phyloP scores from a whole-genome alignment of 1,140 invertebrate species.

The Achatina immaculata region DNA sequence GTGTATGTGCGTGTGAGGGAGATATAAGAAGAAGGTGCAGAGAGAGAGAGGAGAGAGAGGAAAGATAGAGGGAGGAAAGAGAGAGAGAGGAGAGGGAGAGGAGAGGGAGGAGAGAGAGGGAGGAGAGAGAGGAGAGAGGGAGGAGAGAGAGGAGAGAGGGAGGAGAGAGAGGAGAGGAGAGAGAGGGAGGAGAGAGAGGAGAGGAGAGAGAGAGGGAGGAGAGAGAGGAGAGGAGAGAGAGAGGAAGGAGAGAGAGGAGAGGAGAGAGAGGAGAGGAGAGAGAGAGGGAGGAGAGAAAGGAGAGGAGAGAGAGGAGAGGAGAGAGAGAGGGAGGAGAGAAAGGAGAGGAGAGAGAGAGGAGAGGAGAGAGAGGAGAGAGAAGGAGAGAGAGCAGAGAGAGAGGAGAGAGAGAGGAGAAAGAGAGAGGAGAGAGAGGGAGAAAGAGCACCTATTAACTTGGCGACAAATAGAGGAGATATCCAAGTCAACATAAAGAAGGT shows the following conservation, averaged over 20 bases:
- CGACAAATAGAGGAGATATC: no score
- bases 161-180: slow-evolving; percentile 21
- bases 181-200: slow-evolving; percentile 31
- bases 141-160: not conserved
- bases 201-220: slow-evolving; percentile 12
- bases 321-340: slow-evolving; percentile 10
- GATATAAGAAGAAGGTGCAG: not conserved
- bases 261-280: not conserved
- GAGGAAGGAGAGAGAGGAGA: not conserved
- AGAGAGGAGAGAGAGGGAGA: no score
- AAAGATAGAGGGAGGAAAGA: no score
- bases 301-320: not conserved
- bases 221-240: not conserved
- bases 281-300: not conserved
- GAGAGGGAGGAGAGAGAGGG: not conserved
- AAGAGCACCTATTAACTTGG: no score
- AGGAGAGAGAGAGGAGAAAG: no score
- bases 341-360: slow-evolving; percentile 7
- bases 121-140: not conserved
- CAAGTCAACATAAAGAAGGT: no score
- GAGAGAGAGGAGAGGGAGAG: not conserved
- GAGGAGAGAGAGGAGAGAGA: slow-evolving; percentile 29
- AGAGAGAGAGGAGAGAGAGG: no score
- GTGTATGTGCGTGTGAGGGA: no score
- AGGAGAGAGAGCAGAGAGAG: no score